Base-by-base conservation (phyloP, 2,797 vertebrate species). In the Aldrovandia affinis region DNA sequence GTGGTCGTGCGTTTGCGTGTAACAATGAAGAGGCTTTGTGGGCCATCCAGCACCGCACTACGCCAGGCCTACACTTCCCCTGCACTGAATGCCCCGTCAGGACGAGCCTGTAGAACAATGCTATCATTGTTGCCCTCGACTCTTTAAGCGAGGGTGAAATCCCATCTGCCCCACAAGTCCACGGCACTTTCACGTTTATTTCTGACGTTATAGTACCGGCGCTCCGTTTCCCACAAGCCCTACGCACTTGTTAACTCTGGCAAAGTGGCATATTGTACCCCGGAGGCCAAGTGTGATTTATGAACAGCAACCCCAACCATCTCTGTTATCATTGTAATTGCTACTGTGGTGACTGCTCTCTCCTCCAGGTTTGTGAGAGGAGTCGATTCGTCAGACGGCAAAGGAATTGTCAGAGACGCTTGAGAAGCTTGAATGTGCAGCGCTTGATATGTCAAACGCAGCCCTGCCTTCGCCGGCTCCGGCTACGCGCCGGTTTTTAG, bases 1-100 rank as follows among this genome's bases (percentile, higher is more conserved):
- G 28, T 33, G 30, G 36, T 28, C 55, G 25, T 39, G 18, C 30
- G 39, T 54, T 65, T 65, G 61, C 33, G 30, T 52, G 44, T 39
- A 55, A 82, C 84, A 85, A 63, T 59, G 36, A 57, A 57, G 68
- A 57, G n/a, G 65, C 65, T 73, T 81, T 75, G 65, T 81, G 5
- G 59, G 54, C 7, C 52, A 81, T 14, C 47, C 44, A 84, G 30
- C 25, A 25, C 5, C 22, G 15, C 33, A 82, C 39, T 77, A 22
- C 81, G 83, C 79, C 81, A 83, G 83, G 85, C 73, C 81, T 79
- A 57, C 86, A 87, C 84, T 47, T n/a, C n/a, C 78, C 86, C 87
- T 80, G 30, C 33, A 63, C 55, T 79, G 28, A 83, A 70, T 54
- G 15, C 47, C 47, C 54, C 33, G 47, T 33, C 68, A 78, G 55